Evolutionary conservation across 1,140 invertebrate species (phyloP).

Genomic region (Drosophila sucinea): DNA sequence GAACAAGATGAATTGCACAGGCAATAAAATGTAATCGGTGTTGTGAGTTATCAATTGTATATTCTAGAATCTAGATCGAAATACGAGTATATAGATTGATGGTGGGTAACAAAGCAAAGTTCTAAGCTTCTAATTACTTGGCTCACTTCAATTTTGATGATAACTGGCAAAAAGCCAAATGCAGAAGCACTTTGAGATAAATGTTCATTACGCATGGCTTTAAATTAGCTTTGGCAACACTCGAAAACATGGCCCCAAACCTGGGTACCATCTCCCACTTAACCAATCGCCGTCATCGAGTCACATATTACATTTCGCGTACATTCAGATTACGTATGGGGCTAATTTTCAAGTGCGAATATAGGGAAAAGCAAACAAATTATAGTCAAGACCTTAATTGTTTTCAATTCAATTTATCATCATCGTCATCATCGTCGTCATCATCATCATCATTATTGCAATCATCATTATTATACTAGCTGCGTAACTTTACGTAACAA

Average conservation of each 20-base stretch:
- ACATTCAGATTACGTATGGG: constrained; percentile 69
- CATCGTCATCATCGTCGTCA: constrained; percentile 30
- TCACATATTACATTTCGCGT: constrained; percentile 38
- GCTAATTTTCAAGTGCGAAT: constrained; percentile 52
- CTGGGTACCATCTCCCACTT: constrained; percentile 15
- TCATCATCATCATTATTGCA: constrained; percentile 33
- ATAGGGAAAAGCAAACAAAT: constrained; percentile 70
- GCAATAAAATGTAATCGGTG: too few species aligned
- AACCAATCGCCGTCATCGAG: constrained; percentile 42
- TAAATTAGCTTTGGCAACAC: constrained; percentile 69
- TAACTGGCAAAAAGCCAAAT: neutral
- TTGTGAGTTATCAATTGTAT: neutral
- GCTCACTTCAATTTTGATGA: neutral
- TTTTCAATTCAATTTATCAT: constrained; percentile 62
- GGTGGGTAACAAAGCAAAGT: constrained; percentile 26
- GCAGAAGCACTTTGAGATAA: neutral
- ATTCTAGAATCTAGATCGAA: constrained; percentile 1
- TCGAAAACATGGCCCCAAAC: constrained; percentile 67
- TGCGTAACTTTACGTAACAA: constrained; percentile 5
- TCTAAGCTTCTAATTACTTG: constrained; percentile 9
- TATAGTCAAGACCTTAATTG: constrained; percentile 63
- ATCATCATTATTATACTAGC: neutral
- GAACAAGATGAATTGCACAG: too few species aligned
- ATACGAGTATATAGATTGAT: too few species aligned
- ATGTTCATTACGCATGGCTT: constrained; percentile 34